phyloP scores from a whole-genome alignment of 2,797 vertebrate genomes.

The Amblyraja radiata region DNA sequence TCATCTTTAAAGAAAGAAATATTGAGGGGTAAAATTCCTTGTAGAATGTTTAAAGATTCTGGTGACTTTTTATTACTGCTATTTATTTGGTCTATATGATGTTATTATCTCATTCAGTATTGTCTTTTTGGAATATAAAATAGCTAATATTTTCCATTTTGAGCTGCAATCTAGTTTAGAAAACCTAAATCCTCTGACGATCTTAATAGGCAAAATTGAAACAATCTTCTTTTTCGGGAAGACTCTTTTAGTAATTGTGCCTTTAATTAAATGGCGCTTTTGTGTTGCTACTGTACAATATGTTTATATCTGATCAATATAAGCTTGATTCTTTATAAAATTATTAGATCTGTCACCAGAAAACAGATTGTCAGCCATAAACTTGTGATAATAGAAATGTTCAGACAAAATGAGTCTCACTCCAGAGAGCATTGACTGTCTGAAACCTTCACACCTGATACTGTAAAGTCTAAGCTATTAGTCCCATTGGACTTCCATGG shows the following conservation, averaged over 20 bases:
- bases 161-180: not conserved
- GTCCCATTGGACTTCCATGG: not conserved
- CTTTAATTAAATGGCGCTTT: not conserved
- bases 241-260: not conserved
- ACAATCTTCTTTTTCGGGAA: not conserved
- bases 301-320: not conserved
- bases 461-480: not conserved
- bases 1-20: slow-evolving; percentile 70
- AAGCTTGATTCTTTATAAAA: not conserved
- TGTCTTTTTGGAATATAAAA: slow-evolving; percentile 50
- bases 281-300: not conserved
- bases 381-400: not conserved
- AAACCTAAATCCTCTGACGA: not conserved
- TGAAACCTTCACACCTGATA: not conserved
- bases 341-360: not conserved
- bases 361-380: not conserved
- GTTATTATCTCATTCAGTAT: slow-evolving; percentile 55
- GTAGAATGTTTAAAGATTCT: slow-evolving; percentile 66
- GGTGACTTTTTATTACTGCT: slow-evolving; percentile 71
- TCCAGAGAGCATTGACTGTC: not conserved
- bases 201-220: not conserved
- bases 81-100: slow-evolving; percentile 60
- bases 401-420: not conserved
- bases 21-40: slow-evolving; percentile 65
- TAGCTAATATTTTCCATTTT: slow-evolving; percentile 52